phyloP scores from a whole-genome alignment of 2,113 vertebrate genomes.

The Vicugna pacos region DNA sequence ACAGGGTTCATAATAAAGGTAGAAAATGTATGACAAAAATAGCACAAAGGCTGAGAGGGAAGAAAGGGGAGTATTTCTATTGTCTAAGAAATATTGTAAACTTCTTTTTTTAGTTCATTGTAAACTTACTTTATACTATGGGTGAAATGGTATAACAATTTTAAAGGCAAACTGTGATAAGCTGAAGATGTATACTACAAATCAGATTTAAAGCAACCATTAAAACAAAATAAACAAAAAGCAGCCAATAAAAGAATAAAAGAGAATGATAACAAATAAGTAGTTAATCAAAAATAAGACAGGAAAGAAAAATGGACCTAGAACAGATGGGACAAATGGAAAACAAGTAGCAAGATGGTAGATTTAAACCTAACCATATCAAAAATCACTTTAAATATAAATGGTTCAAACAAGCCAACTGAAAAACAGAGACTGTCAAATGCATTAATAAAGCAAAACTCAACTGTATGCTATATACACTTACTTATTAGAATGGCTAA shows the following conservation, averaged over 20 bases:
- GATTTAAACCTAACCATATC: background rate
- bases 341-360: background rate
- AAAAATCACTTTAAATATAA: conserved; percentile 9
- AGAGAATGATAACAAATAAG: background rate
- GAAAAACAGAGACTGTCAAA: background rate
- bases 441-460: background rate
- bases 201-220: background rate
- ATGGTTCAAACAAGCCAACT: background rate
- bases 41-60: background rate
- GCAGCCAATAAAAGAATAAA: background rate
- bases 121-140: background rate
- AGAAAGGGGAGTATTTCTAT: background rate
- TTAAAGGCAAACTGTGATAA: background rate
- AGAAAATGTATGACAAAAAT: background rate
- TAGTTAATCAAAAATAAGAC: background rate
- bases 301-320: background rate
- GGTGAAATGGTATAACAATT: background rate
- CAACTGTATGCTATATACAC: background rate
- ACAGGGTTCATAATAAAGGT: background rate
- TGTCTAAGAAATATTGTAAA: background rate
- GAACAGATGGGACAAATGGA: background rate
- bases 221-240: background rate
- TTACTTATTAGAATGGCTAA: background rate
- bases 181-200: background rate
- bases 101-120: background rate